phyloP scores from a whole-genome alignment of 2,888 invertebrate genomes.

The Nymphalis polychloros region DNA sequence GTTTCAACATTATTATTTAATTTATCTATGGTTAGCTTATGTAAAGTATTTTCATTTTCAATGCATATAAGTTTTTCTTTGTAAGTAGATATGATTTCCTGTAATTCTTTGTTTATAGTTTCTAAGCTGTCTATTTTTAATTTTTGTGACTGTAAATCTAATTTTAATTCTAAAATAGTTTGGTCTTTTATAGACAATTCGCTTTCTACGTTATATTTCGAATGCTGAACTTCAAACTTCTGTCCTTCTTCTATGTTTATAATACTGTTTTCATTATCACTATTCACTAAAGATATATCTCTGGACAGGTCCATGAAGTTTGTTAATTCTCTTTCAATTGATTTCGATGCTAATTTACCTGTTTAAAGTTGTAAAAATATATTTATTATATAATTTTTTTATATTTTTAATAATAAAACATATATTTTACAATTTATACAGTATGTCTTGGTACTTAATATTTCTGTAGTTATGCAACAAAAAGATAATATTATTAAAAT shows the following conservation, averaged over 20 bases:
- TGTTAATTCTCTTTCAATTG: constrained; percentile 49
- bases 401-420: not conserved
- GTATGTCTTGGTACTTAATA: no score
- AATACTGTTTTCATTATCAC: constrained; percentile 59
- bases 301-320: constrained; percentile 63
- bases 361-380: constrained; percentile 30
- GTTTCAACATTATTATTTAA: constrained; percentile 58
- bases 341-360: constrained; percentile 50
- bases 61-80: constrained; percentile 51
- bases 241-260: constrained; percentile 43
- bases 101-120: constrained; percentile 53
- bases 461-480: no score
- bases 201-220: constrained; percentile 50
- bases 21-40: constrained; percentile 58
- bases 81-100: constrained; percentile 49
- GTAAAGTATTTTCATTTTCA: constrained; percentile 58
- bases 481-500: no score
- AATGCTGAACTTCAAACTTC: constrained; percentile 32
- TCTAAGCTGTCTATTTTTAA: constrained; percentile 57
- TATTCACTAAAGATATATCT: constrained; percentile 63
- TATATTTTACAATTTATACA: no score
- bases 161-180: constrained; percentile 56
- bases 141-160: constrained; percentile 52
- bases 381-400: not conserved
- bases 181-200: constrained; percentile 55